A percentile compares a stretch with the other conserved stretches of the same genome.
Evolutionary conservation across 2,113 vertebrate genomes (phyloP).

Genomic region (Nothoprocta perdicaria): DNA sequence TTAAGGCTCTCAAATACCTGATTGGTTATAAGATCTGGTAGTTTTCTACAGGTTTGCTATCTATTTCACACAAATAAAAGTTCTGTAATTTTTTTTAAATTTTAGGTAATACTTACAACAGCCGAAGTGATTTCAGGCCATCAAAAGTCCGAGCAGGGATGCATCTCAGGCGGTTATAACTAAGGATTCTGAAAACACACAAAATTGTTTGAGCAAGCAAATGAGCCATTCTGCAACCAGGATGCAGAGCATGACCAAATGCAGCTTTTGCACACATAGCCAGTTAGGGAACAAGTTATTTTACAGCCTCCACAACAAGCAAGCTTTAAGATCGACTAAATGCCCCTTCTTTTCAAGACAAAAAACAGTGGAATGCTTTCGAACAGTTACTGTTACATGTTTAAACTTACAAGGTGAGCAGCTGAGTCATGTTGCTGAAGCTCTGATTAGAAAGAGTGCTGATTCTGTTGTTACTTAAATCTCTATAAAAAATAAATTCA

Average conservation of each 20-base stretch:
- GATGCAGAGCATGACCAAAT: not conserved
- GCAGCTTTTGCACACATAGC: slow-evolving; percentile 15
- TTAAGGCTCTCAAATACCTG: not conserved
- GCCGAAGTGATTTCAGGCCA: slow-evolving; percentile 89
- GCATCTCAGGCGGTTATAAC: slow-evolving; percentile 93
- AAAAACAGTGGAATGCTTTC: not conserved
- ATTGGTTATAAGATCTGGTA: not conserved
- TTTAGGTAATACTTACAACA: slow-evolving; percentile 86
- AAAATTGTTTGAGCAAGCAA: not conserved
- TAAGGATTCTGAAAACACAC: slow-evolving; percentile 88
- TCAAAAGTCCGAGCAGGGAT: slow-evolving; percentile 91
- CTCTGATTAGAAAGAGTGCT: slow-evolving; percentile 98
- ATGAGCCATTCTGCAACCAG: not conserved
- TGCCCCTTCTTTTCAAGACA: not conserved
- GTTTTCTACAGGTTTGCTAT: not conserved
- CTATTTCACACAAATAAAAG: not conserved
- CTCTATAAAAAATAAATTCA: slow-evolving; percentile 87
- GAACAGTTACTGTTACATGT: slow-evolving; percentile 13
- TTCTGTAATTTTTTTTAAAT: not conserved
- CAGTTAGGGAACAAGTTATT: slow-evolving; percentile 28
- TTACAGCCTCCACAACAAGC: slow-evolving; percentile 23
- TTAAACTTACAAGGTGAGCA: slow-evolving; percentile 95
- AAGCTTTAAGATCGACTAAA: not conserved
- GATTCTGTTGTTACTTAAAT: slow-evolving; percentile 99
- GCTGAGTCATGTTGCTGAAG: slow-evolving; percentile 99